Evolutionary conservation across 1,140 invertebrate genomes (phyloP).

Genomic region (Rhysida immarginata): DNA sequence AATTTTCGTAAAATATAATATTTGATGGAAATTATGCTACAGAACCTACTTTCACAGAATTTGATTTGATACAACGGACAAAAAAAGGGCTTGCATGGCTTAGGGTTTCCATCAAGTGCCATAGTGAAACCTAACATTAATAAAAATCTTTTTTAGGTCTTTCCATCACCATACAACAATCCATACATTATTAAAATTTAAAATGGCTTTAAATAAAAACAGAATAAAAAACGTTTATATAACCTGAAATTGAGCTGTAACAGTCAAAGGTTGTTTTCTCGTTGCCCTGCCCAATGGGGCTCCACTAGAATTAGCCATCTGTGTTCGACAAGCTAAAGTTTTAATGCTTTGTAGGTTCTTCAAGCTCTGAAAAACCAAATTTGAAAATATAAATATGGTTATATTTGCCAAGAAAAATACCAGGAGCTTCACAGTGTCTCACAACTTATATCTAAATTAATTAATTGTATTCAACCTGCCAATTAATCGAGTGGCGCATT

Average conservation of each 20-base stretch:
- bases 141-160: neutral
- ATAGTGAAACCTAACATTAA: slow-evolving; percentile 32
- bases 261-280: slow-evolving; percentile 17
- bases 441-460: too few relatives aligned
- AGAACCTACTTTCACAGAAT: slow-evolving; percentile 56
- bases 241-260: slow-evolving; percentile 12
- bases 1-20: neutral
- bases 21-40: slow-evolving; percentile 1
- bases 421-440: too few relatives aligned
- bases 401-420: too few relatives aligned
- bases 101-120: slow-evolving; percentile 79
- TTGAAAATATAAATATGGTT: neutral
- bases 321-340: slow-evolving; percentile 45
- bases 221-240: neutral
- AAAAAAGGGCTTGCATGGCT: slow-evolving; percentile 94
- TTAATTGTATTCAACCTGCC: too few relatives aligned
- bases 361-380: slow-evolving; percentile 30
- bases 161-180: neutral
- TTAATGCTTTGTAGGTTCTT: slow-evolving; percentile 83
- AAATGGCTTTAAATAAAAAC: neutral
- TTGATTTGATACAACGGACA: slow-evolving; percentile 92
- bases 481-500: too few relatives aligned
- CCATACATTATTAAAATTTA: neutral
- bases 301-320: neutral
- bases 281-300: slow-evolving; percentile 9